Conservation (phyloP, 2,797 vertebrate species). For the Peromyscus melanophrys region DNA sequence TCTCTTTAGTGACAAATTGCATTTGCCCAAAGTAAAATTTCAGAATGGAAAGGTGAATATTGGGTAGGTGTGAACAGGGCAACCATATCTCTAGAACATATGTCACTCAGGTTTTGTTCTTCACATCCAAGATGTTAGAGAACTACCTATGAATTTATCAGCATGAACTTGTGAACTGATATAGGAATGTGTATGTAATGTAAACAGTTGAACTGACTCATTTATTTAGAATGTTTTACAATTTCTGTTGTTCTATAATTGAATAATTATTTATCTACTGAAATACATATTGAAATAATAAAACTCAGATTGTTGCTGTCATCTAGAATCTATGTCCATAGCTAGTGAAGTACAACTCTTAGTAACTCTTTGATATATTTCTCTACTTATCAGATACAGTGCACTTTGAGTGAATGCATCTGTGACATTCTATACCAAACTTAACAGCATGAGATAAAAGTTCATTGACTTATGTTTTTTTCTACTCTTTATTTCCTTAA, state of each 20-base stretch:
- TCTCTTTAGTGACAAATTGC: neutral
- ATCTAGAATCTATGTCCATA: neutral
- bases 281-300: neutral
- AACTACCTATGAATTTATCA: neutral
- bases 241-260: neutral
- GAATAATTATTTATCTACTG: too few species aligned
- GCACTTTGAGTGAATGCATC: neutral
- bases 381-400: neutral
- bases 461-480: neutral
- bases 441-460: neutral
- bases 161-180: neutral
- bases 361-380: neutral
- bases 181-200: neutral
- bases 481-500: neutral
- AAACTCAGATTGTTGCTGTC: neutral
- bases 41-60: neutral
- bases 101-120: neutral
- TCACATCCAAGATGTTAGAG: neutral
- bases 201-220: neutral
- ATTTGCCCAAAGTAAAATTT: neutral
- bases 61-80: neutral
- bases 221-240: constrained; percentile 2
- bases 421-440: neutral
- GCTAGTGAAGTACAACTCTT: neutral
- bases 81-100: neutral